phyloP scores from a whole-genome alignment of 2,797 vertebrate genomes.

The Sebastes hubbsi region DNA sequence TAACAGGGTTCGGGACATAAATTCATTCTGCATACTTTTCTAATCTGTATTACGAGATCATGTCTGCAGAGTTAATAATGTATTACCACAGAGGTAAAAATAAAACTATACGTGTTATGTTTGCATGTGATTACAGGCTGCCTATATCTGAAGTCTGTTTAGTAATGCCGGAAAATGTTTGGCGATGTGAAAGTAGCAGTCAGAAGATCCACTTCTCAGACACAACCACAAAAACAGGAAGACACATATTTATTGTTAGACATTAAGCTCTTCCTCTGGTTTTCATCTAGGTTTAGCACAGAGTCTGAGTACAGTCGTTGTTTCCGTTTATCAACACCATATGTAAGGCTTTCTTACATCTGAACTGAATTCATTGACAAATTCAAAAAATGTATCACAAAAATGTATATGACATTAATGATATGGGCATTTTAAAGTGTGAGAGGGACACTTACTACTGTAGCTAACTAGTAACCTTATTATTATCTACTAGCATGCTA shows the following conservation, averaged over 20 bases:
- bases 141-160: not conserved
- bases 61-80: not conserved
- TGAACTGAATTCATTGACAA: not conserved
- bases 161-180: conserved; percentile 19
- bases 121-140: not conserved
- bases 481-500: not conserved
- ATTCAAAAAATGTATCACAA: not conserved
- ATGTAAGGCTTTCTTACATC: not conserved
- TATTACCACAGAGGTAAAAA: not conserved
- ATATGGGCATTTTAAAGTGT: not conserved
- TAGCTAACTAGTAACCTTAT: not conserved
- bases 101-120: not conserved
- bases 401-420: not conserved
- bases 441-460: not conserved
- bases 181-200: conserved; percentile 56
- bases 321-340: not conserved
- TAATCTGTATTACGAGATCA: not conserved
- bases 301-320: not conserved
- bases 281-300: not conserved
- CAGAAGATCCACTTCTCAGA: conserved; percentile 50
- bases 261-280: conserved; percentile 1
- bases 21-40: not conserved
- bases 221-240: conserved; percentile 60
- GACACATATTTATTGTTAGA: conserved; percentile 26
- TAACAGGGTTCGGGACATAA: not conserved